Evolutionary conservation across 2,113 vertebrate genomes (phyloP).

Genomic region (Caranx ignobilis): DNA sequence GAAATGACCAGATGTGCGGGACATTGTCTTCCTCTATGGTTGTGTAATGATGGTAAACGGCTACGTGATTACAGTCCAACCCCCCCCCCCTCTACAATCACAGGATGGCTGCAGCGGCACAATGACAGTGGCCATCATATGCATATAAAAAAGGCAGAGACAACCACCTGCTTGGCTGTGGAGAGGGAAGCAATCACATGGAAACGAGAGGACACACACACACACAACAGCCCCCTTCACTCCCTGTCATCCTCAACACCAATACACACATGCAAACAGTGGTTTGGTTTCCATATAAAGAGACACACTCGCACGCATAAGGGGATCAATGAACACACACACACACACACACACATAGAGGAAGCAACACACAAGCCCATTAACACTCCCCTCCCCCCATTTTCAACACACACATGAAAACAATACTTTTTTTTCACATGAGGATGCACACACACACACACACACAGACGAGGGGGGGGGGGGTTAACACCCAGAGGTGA

Average conservation of each 20-base stretch:
- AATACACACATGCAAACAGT: constrained; percentile 54
- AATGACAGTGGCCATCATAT: constrained; percentile 70
- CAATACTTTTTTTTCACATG: constrained; percentile 1
- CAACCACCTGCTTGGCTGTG: constrained; percentile 79
- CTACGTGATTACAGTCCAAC: constrained; percentile 70
- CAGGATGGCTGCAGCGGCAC: constrained; percentile 57
- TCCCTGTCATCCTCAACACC: constrained; percentile 46
- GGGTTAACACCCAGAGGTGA: constrained; percentile 73
- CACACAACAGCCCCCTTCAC: constrained; percentile 46
- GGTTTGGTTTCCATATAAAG: constrained; percentile 47
- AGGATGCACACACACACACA: constrained; percentile 20
- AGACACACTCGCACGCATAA: constrained; percentile 33
- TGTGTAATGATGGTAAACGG: constrained; percentile 72
- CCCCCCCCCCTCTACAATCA: constrained; percentile 58
- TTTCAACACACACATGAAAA: constrained; percentile 15
- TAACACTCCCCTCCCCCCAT: constrained; percentile 1
- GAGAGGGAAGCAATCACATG: constrained; percentile 76
- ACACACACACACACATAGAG: not conserved
- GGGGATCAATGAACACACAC: not conserved
- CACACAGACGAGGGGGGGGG: constrained; percentile 15
- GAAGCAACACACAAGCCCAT: constrained; percentile 42
- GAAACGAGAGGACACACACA: constrained; percentile 35
- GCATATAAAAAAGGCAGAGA: constrained; percentile 75
- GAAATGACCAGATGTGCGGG: constrained; percentile 74
- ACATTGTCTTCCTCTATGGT: constrained; percentile 65